phyloP scores from a whole-genome alignment of 2,888 invertebrate genomes.

The Aspidiotus destructor region DNA sequence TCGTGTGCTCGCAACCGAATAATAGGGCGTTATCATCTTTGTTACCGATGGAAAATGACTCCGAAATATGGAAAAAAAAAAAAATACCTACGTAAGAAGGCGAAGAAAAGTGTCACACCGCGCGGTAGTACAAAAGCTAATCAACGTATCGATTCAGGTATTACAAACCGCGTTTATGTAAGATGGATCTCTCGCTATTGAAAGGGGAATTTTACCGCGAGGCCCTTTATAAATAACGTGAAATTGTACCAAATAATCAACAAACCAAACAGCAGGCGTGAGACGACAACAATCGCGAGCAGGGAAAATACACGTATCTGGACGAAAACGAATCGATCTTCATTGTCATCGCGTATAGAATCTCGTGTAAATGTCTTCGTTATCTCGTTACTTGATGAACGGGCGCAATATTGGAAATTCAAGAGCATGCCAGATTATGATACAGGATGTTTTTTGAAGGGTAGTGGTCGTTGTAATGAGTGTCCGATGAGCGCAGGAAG shows the following conservation, averaged over 20 bases:
- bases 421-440: too few species aligned
- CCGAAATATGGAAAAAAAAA: not conserved
- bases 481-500: too few species aligned
- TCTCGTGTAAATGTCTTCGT: constrained; percentile 10
- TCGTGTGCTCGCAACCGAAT: constrained; percentile 25
- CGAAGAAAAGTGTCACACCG: constrained; percentile 21
- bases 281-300: constrained; percentile 20
- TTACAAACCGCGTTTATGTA: constrained; percentile 25
- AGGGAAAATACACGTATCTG: constrained; percentile 16
- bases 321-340: constrained; percentile 32
- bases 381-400: too few species aligned
- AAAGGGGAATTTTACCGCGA: not conserved
- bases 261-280: constrained; percentile 31
- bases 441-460: too few species aligned
- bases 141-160: constrained; percentile 32
- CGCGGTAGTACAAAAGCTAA: constrained; percentile 25
- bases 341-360: constrained; percentile 6
- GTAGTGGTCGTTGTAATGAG: too few species aligned
- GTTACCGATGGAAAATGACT: not conserved
- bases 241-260: constrained; percentile 19
- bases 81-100: not conserved
- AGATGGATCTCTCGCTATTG: not conserved
- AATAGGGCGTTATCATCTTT: constrained; percentile 29
- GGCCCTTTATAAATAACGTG: constrained; percentile 8
- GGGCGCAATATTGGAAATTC: too few species aligned